Conservation (phyloP, 35 echinoderm and acorn worm genomes). For the Lytechinus pictus region DNA sequence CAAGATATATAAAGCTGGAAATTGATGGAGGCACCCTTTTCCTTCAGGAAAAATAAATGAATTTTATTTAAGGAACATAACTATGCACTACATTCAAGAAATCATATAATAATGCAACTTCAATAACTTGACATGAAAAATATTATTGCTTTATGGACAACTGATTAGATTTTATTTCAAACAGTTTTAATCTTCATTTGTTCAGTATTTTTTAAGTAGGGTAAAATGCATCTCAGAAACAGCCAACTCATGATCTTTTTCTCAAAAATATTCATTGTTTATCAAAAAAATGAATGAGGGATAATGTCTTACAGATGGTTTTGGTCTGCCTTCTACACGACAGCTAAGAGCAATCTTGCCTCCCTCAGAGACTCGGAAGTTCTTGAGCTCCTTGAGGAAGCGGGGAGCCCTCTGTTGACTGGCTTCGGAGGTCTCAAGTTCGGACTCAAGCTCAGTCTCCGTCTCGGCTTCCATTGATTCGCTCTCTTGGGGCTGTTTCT, state of each 20-base stretch:
- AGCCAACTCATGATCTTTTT: too few species aligned
- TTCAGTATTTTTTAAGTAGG: too few species aligned
- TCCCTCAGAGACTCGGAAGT: constrained; percentile 80
- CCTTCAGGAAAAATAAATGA: too few species aligned
- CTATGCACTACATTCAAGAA: background rate
- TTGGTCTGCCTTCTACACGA: constrained; percentile 82
- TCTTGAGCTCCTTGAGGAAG: constrained; percentile 94
- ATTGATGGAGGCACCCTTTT: background rate
- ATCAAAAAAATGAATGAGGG: background rate
- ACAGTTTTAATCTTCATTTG: too few species aligned
- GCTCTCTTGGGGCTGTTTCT: constrained; percentile 63
- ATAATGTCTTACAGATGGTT: constrained; percentile 72
- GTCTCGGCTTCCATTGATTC: constrained; percentile 71
- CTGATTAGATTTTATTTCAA: too few species aligned
- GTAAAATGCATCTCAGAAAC: too few species aligned
- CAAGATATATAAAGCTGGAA: too few species aligned
- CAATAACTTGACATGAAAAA: too few species aligned
- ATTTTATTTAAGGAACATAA: background rate
- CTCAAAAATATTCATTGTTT: too few species aligned
- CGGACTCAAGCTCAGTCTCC: constrained; percentile 95
- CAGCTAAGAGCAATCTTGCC: constrained; percentile 77
- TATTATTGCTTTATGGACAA: too few species aligned
- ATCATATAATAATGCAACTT: too few species aligned
- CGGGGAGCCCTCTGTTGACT: constrained; percentile 66
- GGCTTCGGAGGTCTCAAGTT: constrained; percentile 80